Base-by-base conservation (phyloP, 2,113 vertebrate species). In the Hippoglossus stenolepis region DNA sequence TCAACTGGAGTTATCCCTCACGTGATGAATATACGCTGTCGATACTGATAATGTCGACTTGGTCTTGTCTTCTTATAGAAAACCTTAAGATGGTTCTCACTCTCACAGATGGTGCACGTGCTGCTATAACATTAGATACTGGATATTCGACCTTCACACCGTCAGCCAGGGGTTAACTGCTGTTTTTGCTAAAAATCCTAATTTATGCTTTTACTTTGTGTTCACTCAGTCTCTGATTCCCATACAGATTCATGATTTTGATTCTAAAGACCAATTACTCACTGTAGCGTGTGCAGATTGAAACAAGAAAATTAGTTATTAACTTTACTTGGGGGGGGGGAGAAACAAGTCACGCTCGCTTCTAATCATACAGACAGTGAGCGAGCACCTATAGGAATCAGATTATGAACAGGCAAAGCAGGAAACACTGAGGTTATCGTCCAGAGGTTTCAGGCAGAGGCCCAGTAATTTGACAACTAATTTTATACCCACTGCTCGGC, bases 1-100 rank as follows among this genome's bases (percentile, higher is more conserved):
- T 26, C 15, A 56, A 58, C 23, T 18, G 43, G 43, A 61, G 66
- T 67, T 74, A 20, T 40, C 14, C 47, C 53, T 65, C 65, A 20
- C 1, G 31, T 31, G 31, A 80, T 87, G 70, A 75, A 83, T 83
- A 51, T 1, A 31, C 1, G 35, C 51, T 53, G 81, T 49, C 75
- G 14, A 77, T 81, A 79, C 65, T 2, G 69, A 87, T 80, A 74
- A 59, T 51, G 47, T 47, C 63, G 45, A 13, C n/a, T 4, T n/a
- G 31, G 65, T 67, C 2, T 31, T 18, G 9, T 31, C n/a, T 58
- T 62, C 47, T 24, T 45, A 2, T 61, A 18, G 3, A 54, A 40
- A 4, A 53, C 6, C 45, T 28, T 18, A 1, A 20, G 26, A 28
- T 53, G 18, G 11, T 59, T 35, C 49, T 51, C 26, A n/a, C 43